phyloP scores from a whole-genome alignment of 53 echinoderm and acorn worm genomes.

The Antedon mediterranea region DNA sequence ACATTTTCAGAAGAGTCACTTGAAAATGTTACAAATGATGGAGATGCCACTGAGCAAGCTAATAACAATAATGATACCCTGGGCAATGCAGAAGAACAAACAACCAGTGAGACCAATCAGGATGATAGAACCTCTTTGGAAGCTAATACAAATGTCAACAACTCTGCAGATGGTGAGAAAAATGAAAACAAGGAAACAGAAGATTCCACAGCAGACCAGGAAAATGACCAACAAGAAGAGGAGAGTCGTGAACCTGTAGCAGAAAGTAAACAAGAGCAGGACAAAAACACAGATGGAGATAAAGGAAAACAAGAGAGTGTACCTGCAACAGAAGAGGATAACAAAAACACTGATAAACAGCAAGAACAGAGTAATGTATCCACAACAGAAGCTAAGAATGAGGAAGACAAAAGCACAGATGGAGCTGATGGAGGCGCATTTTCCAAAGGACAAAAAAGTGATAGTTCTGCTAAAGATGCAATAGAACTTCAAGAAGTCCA shows the following conservation, averaged over 20 bases:
- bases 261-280: slow-evolving; percentile 23
- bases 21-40: not conserved
- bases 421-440: slow-evolving; percentile 1
- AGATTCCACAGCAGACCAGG: not conserved
- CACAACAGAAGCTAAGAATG: slow-evolving; percentile 3
- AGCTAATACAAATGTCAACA: not conserved
- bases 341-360: not conserved
- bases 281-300: not conserved
- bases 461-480: not conserved
- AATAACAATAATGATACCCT: not conserved
- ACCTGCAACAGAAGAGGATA: not conserved
- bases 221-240: no score
- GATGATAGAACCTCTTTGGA: not conserved
- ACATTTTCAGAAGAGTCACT: not conserved
- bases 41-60: not conserved
- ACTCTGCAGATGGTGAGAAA: not conserved
- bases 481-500: not conserved
- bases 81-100: not conserved
- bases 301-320: not conserved
- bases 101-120: not conserved
- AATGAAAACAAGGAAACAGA: not conserved
- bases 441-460: not conserved
- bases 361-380: slow-evolving; percentile 3
- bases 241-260: not conserved
- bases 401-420: slow-evolving; percentile 13